Evolutionary conservation across 1,140 invertebrate genomes (phyloP).

Genomic region (Apis florea): DNA sequence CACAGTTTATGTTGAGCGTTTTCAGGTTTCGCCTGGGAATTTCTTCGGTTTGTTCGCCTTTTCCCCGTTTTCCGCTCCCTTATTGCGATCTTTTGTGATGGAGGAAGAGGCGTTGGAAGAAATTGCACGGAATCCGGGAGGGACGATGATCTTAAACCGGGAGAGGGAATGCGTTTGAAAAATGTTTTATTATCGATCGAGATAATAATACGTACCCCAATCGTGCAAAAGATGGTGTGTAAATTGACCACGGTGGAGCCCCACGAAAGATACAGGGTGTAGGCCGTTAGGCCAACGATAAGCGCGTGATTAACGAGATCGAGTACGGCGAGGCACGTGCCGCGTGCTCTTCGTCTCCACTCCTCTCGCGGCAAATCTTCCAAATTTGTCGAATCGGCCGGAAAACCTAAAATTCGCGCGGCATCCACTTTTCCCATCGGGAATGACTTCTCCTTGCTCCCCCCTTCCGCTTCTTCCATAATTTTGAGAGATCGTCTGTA

Average conservation of each 20-base stretch:
- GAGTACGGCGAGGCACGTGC: slow-evolving; percentile 47
- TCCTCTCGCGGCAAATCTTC: no score
- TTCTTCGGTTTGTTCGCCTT: neutral
- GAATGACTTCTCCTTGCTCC: neutral
- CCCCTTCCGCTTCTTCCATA: slow-evolving; percentile 11
- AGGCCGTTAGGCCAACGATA: slow-evolving; percentile 64
- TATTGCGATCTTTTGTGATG: neutral
- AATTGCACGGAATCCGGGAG: neutral
- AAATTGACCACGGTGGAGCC: slow-evolving; percentile 45
- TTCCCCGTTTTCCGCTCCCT: no score
- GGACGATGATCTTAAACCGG: no score
- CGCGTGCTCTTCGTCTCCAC: neutral
- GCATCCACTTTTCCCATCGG: neutral
- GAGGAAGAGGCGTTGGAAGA: neutral
- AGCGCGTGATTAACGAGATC: slow-evolving; percentile 69
- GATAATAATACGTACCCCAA: slow-evolving; percentile 70
- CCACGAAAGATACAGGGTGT: slow-evolving; percentile 57
- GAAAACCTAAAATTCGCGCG: neutral
- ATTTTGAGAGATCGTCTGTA: slow-evolving; percentile 4
- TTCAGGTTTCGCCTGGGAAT: neutral
- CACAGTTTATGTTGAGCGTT: neutral
- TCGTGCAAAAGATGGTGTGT: slow-evolving; percentile 67
- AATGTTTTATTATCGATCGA: neutral
- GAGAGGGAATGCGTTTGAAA: neutral
- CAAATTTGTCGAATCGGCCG: neutral